These are phyloP conservation scores for Ceyx cyanopectus DNA, from an alignment of 2,113 vertebrate genomes.

Conservation along the genomic window DNA sequence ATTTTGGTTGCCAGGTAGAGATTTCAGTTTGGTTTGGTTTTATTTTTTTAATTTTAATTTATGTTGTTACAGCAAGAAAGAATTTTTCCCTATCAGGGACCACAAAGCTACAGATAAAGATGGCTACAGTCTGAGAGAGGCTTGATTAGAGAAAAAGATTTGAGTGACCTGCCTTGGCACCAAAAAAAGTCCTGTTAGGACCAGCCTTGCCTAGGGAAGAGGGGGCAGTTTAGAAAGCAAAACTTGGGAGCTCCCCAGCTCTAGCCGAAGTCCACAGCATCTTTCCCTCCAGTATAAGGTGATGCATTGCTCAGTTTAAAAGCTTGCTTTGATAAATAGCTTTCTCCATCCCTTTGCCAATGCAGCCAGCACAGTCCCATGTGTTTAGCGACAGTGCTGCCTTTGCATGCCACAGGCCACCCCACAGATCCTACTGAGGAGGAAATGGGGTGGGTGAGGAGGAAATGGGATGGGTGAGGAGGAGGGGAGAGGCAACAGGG, in stretches of 20 bases:
- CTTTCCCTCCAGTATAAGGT: neutral
- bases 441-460: neutral
- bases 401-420: neutral
- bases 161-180: neutral
- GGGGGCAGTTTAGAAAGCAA: neutral
- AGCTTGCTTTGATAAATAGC: neutral
- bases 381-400: neutral
- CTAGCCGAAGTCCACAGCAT: neutral
- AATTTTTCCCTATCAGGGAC: neutral
- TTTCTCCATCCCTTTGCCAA: neutral
- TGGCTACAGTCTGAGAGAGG: neutral
- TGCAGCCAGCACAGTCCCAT: neutral
- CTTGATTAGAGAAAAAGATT: neutral
- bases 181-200: neutral
- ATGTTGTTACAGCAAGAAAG: slow-evolving; percentile 16
- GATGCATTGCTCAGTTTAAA: neutral
- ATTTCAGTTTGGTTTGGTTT: neutral
- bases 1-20: neutral
- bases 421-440: neutral
- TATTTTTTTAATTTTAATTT: neutral
- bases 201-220: neutral
- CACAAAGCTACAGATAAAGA: neutral
- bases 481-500: neutral
- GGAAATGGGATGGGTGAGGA: neutral
- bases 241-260: neutral